Conservation (phyloP, 2,888 invertebrate species). For the Marasmarcha lunaedactyla region DNA sequence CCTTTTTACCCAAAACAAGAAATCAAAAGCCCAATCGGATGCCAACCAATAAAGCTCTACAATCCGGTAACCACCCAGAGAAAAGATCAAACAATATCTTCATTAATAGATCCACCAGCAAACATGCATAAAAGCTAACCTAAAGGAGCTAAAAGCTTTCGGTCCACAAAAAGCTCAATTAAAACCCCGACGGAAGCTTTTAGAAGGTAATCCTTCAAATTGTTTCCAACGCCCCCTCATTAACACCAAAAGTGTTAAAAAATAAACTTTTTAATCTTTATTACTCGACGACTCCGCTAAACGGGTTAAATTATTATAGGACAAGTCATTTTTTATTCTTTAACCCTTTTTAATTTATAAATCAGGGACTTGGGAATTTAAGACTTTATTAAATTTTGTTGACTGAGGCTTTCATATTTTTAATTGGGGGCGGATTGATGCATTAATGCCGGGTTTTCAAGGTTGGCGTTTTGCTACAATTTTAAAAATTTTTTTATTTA, state of each 20-base stretch:
- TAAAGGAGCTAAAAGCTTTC: conserved; percentile 67
- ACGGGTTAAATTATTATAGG: conserved; percentile 67
- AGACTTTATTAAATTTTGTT: conserved; percentile 49
- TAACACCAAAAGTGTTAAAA: conserved; percentile 70
- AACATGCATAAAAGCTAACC: conserved; percentile 7
- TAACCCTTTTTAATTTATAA: conserved; percentile 59
- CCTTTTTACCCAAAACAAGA: too few species aligned
- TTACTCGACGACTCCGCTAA: conserved; percentile 63
- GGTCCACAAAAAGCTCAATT: conserved; percentile 67
- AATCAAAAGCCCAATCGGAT: too few species aligned
- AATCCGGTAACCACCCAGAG: background rate
- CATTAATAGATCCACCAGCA: conserved; percentile 58
- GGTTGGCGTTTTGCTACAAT: background rate
- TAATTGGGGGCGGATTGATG: conserved; percentile 44
- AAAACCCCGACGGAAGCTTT: conserved; percentile 71
- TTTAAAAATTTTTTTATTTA: too few species aligned
- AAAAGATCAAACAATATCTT: conserved; percentile 36
- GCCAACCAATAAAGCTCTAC: too few species aligned
- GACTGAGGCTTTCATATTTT: conserved; percentile 38
- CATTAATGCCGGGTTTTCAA: too few species aligned
- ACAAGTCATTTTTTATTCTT: conserved; percentile 58
- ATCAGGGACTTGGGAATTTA: conserved; percentile 35
- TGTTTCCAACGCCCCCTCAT: conserved; percentile 71
- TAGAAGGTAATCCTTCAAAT: conserved; percentile 71
- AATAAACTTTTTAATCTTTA: conserved; percentile 71